Percentiles rank a stretch among this genome's conserved stretches.
Evolutionary conservation across 2,797 vertebrate genomes (phyloP).

Genomic region (Eospalax fontanierii): DNA sequence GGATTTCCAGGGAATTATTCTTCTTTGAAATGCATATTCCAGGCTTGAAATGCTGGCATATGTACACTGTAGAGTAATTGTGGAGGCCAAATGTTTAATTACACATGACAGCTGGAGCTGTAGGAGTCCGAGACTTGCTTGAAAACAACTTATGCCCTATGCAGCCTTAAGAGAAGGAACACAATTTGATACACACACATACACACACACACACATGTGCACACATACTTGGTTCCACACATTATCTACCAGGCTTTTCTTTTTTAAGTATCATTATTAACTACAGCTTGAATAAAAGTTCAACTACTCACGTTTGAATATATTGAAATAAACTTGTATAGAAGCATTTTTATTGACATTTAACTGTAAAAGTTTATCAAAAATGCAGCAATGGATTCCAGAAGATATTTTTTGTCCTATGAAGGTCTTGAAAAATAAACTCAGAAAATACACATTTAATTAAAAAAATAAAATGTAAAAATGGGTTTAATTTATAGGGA

Average conservation of each 20-base stretch:
- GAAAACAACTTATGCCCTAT: conserved; percentile 92
- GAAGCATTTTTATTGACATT: neutral
- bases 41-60: conserved; percentile 95
- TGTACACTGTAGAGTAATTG: conserved; percentile 98
- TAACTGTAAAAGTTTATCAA: neutral
- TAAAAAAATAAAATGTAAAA: conserved; percentile 52
- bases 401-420: neutral
- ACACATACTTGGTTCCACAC: conserved; percentile 74
- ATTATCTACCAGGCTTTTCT: conserved; percentile 83
- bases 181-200: neutral
- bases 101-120: conserved; percentile 99
- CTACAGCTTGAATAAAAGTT: conserved; percentile 82
- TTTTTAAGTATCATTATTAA: conserved; percentile 83
- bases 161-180: conserved; percentile 90
- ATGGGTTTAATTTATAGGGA: neutral
- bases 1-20: conserved; percentile 95
- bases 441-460: neutral
- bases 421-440: conserved; percentile 30
- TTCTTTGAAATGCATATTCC: conserved; percentile 99
- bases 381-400: neutral
- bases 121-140: conserved; percentile 92
- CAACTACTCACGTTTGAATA: conserved; percentile 82
- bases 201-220: conserved; percentile 76
- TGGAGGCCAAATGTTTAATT: conserved; percentile 99
- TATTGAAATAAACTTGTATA: conserved; percentile 81